A percentile compares a stretch with the other conserved stretches of the same genome.
Conservation (phyloP, 2,113 vertebrate genomes). For the Melanocharis versteri region DNA sequence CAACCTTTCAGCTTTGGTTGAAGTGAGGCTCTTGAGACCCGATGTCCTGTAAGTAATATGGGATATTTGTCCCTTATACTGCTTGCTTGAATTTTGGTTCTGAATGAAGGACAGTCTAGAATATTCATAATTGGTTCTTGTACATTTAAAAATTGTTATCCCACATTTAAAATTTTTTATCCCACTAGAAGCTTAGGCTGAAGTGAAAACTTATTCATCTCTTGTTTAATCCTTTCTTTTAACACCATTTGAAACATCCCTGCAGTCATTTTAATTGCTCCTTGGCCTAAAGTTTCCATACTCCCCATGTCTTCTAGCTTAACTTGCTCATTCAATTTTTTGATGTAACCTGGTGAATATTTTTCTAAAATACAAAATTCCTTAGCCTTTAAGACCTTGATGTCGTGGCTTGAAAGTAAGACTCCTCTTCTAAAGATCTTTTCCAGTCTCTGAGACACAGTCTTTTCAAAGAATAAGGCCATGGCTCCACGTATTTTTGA, state of each 20-base stretch:
- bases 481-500: background rate
- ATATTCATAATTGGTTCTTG: background rate
- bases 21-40: background rate
- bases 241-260: background rate
- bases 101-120: background rate
- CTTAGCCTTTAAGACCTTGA: background rate
- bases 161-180: background rate
- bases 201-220: background rate
- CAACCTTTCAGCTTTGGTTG: background rate
- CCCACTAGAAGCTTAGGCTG: background rate
- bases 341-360: background rate
- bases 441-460: background rate
- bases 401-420: background rate
- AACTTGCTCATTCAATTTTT: background rate
- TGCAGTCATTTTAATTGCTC: background rate
- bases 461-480: background rate
- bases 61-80: background rate
- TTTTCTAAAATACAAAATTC: background rate
- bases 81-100: background rate
- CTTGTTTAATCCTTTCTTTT: background rate
- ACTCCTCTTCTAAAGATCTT: background rate
- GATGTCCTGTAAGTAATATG: background rate
- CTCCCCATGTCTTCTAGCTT: background rate
- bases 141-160: background rate
- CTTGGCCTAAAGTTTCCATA: background rate